Base-by-base conservation (phyloP, 2,113 vertebrate species). In the Eidolon helvum region DNA sequence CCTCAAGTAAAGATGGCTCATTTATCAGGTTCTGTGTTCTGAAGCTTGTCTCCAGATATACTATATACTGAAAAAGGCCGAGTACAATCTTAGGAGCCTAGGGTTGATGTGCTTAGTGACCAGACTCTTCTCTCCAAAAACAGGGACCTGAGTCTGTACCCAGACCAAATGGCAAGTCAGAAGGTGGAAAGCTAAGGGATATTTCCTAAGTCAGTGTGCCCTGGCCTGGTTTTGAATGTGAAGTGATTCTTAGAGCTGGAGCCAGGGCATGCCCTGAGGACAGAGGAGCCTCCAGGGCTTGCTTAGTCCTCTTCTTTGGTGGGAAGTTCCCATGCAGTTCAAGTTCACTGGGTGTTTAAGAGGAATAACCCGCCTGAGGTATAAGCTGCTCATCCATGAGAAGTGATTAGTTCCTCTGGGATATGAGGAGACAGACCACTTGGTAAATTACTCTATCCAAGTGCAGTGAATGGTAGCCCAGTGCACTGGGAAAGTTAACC, bases 351-450 rank as follows among this genome's bases (percentile, higher is more conserved):
- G 43, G n/a, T 79, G 10, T 38, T 69, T 24, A 35, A n/a, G 40
- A n/a, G 57, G 45, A 75, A 18, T 61, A 38, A 33, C 26, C 7
- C 2, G 0, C 61, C 48, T 10, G 4, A 57, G 59, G 55, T 28
- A n/a, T 28, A 38, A 66, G 65, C 28, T 21, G 7, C 59, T 89
- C 40, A 12, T 28, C 30, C 79, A 0, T 16, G 4, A 14, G 16
- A 78, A 72, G 68, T 26, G 79, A 74, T 84, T 50, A 55, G 40
- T 59, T 74, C 71, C 87, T 90, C 61, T 61, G 89, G 90, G 77
- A 43, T 65, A 3, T 0, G 5, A 68, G 88, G 89, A 87, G 33
- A 75, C 48, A 87, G 33, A 75, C 40, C 26, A 22, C 68, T 30
- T 28, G 38, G 75, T 75, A 40, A 61, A 35, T 68, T 14, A 22